Base-by-base conservation (phyloP, 2,888 invertebrate species). In the Lasioglossum marginatum region DNA sequence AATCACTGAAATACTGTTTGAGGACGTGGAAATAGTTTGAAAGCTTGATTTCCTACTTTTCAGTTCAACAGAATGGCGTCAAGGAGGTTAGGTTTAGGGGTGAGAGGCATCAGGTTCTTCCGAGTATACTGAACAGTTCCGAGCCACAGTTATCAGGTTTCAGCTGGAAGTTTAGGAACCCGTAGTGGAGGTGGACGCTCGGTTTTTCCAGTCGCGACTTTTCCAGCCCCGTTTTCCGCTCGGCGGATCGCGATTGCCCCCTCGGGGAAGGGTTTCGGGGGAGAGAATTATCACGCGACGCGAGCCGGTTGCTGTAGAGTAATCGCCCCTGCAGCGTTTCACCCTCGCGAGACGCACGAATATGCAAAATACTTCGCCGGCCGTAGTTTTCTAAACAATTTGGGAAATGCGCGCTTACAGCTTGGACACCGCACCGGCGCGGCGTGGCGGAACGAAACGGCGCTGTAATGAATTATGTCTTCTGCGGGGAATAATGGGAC, bases 221-320 rank as follows among this genome's bases (percentile, higher is more conserved):
- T 52, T 19, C 34, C 63, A 63, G 4, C 71, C 74, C 82, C 74
- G 81, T 89, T 87, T 88, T 79, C 87, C 83, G 83, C 77, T 83
- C 77, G 60, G 45, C 78, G 77, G 79, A 37, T 73, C 82, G 79
- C 82, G 81, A 88, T 89, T 77, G 82, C 63, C 52, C 86, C 86
- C 76, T 63, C 57, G 81, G 83, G 85, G 27, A 81, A 86, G 84
- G 83, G 79, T 80, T 81, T 37, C 63, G 40, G 76, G n/a, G 10
- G 19, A 34, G 52, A 82, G 77, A 87, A 89, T 88, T 87, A 86
- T 89, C 78, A 79, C 81, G 78, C 74, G 72, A 70, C 77, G 60
- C 37, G 79, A 74, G 74, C 77, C 73, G 57, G 82, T 78, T 57
- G 73, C 76, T 63, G 77, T 72, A 77, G 81, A 83, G 82, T 89